Evolutionary conservation across 2,888 invertebrate species (phyloP), one percentile per base, ranked within the genome.

Genomic region (Nomada hirtipes): DNA sequence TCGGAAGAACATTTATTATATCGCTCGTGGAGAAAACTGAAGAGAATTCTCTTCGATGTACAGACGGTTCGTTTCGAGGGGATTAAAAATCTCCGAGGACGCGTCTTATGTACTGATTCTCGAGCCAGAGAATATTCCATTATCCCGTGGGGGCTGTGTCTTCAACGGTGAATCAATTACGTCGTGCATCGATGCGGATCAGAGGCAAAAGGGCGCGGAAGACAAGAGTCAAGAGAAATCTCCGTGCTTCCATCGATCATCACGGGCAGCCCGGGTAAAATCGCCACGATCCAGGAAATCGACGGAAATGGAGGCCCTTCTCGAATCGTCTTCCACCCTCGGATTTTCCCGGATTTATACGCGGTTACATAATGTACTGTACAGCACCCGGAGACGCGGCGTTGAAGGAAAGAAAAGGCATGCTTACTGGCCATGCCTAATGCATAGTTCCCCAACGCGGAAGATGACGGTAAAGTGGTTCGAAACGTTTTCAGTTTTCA

Each of bases 221-320:
- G 79, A 79, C 64, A 79, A 73, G 74, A 68, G 77, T 53, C 47
- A 61, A 76, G 69, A 42, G 72, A 50, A 57, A 72, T 76, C 59
- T 52, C 23, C 23, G 67, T 42, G 68, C 44, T 64, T 59, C 52
- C 74, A 85, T 86, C 83, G 81, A 87, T 85, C 79, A 76, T 76
- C 50, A 65, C 42, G 53, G 47, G 53, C 29, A 42, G 60, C n/a
- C 42, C 36, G 26, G 52, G 2, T 64, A 74, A 86, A 88, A 89
- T 88, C 74, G 85, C 74, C 61, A 77, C 65, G 88, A 89, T 86
- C 86, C 85, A 86, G 83, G 87, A 90, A 91, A 91, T 91, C 88
- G 90, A 79, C 91, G 91, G 91, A 91, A 91, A 91, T 91, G 88
- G 90, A 86, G 82, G 83, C 88, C 88, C 86, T 88, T 87, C 88